Conservation (phyloP, 2,113 vertebrate genomes). For the Hemiscyllium ocellatum region DNA sequence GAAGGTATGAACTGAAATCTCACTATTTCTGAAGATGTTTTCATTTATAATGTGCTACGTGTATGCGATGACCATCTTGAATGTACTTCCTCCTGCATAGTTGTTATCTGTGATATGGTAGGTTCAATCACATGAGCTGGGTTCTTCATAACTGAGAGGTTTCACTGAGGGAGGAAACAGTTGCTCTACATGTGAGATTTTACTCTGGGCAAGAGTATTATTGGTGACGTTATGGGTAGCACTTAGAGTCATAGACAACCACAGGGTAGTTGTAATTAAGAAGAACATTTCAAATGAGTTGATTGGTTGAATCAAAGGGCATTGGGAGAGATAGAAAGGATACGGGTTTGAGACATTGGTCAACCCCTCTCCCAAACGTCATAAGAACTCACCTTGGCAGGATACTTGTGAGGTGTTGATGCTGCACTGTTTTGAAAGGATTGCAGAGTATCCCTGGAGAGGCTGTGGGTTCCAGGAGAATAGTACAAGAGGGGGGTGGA, state of each 20-base stretch:
- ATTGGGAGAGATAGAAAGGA: neutral
- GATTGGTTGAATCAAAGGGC: neutral
- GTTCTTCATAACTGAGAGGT: neutral
- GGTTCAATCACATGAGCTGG: neutral
- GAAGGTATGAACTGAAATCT: slow-evolving; percentile 66
- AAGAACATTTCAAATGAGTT: neutral
- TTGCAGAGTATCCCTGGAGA: neutral
- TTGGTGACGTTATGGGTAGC: neutral
- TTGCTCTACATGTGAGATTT: neutral
- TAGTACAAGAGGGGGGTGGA: neutral
- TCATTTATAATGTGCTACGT: neutral
- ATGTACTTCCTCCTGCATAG: neutral
- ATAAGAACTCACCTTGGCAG: too few relatives aligned
- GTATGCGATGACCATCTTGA: neutral
- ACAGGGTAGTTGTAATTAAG: neutral
- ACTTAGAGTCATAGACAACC: neutral
- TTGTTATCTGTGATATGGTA: neutral
- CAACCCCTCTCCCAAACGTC: too few relatives aligned
- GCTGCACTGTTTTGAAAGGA: neutral
- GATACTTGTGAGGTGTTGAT: neutral
- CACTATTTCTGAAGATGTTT: neutral
- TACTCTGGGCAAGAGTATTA: neutral
- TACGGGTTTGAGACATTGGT: too few relatives aligned
- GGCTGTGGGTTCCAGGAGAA: neutral
- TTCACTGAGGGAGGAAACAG: neutral